Conservation (phyloP, 2,113 vertebrate species). For the Calidris pugnax region DNA sequence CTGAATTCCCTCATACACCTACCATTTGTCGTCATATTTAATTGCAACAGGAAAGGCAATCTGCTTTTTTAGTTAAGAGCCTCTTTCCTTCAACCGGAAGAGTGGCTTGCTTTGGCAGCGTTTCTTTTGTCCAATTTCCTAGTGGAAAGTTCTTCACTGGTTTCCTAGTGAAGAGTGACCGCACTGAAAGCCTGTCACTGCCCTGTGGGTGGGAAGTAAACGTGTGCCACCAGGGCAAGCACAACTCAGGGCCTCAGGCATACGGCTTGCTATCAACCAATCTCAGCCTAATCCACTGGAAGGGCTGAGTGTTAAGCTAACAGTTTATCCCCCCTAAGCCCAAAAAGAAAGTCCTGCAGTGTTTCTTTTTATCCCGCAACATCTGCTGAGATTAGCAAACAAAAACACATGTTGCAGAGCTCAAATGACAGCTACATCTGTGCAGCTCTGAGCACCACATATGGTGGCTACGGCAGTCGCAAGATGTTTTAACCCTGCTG, state of each 20-base stretch:
- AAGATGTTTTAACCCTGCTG: conserved; percentile 13
- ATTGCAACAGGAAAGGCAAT: neutral
- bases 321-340: neutral
- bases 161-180: neutral
- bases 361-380: conserved; percentile 19
- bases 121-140: neutral
- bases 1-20: neutral
- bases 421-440: conserved; percentile 41
- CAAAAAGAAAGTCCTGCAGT: conserved; percentile 20
- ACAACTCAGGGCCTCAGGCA: fast-evolving
- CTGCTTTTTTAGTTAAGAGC: neutral
- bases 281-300: neutral
- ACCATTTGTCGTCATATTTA: neutral
- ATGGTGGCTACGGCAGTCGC: fast-evolving
- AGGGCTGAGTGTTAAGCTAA: neutral
- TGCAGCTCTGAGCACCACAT: neutral
- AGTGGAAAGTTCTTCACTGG: neutral
- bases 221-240: neutral
- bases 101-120: neutral
- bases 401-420: neutral
- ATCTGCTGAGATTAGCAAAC: conserved; percentile 55
- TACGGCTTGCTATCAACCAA: neutral
- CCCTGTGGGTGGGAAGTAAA: neutral
- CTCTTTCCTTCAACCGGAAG: neutral
- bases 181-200: neutral